These are phyloP conservation scores for Megaceryle alcyon DNA, from an alignment of 2,797 vertebrate species.

Conservation along the genomic window DNA sequence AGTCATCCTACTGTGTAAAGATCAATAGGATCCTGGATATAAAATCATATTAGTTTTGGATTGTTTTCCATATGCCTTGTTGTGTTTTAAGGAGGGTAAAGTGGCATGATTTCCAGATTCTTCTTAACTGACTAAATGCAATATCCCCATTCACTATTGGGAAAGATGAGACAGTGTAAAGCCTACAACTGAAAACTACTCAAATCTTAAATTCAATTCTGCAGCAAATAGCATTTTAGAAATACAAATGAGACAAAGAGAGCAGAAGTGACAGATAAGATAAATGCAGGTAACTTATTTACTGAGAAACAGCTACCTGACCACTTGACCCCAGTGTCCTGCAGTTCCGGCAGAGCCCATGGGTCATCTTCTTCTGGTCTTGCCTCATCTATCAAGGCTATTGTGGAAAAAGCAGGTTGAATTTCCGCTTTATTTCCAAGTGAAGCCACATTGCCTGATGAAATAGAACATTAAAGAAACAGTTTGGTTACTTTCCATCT, in stretches of 20 bases:
- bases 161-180: background rate
- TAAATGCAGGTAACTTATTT: background rate
- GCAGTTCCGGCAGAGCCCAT: conserved; percentile 89
- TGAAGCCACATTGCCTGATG: conserved; percentile 30
- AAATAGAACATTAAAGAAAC: background rate
- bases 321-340: conserved; percentile 88
- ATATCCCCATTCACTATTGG: background rate
- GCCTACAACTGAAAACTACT: background rate
- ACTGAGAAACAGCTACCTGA: conserved; percentile 82
- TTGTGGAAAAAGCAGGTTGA: conserved; percentile 83
- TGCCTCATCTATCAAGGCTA: conserved; percentile 79
- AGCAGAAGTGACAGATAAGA: background rate
- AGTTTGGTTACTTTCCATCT: background rate
- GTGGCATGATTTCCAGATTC: background rate
- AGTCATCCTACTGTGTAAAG: background rate
- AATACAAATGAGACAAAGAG: background rate
- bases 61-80: background rate
- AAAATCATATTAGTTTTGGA: background rate
- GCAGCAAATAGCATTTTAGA: background rate
- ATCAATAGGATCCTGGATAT: background rate
- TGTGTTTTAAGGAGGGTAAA: background rate
- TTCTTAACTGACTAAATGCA: background rate
- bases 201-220: background rate
- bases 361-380: conserved; percentile 76
- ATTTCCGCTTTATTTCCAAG: conserved; percentile 73